A percentile compares a stretch with the other conserved stretches of the same genome.
Conservation (phyloP, 37 sponge, comb jelly and placozoan species). For the Hexactinellida sp. region DNA sequence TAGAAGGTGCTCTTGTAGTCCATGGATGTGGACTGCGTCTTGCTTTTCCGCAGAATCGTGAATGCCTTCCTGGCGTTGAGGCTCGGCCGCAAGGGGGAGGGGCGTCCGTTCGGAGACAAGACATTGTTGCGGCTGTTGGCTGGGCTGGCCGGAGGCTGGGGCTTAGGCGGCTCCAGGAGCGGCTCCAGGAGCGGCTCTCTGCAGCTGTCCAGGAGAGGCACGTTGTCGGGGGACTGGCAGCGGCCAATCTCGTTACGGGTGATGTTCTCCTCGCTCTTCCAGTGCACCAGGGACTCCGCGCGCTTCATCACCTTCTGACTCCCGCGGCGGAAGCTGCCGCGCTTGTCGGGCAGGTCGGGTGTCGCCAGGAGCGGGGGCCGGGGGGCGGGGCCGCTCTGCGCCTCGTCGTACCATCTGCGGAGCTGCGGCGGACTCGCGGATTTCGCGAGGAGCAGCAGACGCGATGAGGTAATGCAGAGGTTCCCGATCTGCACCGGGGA, state of each 20-base stretch:
- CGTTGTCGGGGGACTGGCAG: neutral
- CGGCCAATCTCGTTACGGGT: neutral
- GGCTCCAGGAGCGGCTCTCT: neutral
- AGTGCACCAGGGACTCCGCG: neutral
- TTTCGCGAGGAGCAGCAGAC: neutral
- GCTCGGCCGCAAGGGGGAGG: neutral
- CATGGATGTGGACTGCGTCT: neutral
- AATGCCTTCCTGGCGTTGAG: neutral
- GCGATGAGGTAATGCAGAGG: neutral
- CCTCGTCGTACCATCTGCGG: neutral
- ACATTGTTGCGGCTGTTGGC: neutral
- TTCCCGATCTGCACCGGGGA: neutral
- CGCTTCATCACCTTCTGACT: neutral
- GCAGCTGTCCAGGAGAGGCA: neutral
- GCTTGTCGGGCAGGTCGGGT: neutral
- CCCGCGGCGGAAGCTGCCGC: neutral
- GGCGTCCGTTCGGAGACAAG: neutral
- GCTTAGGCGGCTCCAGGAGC: neutral
- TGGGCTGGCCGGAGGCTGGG: neutral
- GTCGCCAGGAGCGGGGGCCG: neutral
- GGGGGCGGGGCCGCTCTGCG: neutral
- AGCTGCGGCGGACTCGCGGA: neutral
- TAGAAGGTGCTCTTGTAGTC: neutral
- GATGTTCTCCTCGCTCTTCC: conserved; percentile 14
- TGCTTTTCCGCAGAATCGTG: neutral